Percentiles rank a stretch among this genome's conserved stretches.
Conservation (phyloP, 2,797 vertebrate genomes). For the Paratrypauchen microcephalus region DNA sequence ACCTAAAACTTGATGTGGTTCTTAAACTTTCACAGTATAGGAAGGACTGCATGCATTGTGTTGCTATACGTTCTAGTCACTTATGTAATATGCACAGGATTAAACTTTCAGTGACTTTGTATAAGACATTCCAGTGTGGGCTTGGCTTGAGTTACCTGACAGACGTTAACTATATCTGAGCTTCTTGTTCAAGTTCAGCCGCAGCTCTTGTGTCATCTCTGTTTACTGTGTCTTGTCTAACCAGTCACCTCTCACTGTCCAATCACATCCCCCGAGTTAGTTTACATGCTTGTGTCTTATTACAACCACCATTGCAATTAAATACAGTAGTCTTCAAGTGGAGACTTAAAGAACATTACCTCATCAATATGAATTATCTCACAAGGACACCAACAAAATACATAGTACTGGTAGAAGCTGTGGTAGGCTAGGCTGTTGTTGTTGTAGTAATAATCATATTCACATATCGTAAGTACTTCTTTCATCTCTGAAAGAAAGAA, state of each 20-base stretch:
- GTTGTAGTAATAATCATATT: neutral
- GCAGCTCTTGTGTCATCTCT: slow-evolving; percentile 14
- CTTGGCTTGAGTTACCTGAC: slow-evolving; percentile 9
- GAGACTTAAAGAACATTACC: slow-evolving; percentile 2
- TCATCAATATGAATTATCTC: neutral
- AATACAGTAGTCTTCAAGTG: slow-evolving; percentile 8
- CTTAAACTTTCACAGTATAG: neutral
- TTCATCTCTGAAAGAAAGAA: too few relatives aligned
- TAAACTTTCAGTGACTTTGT: slow-evolving; percentile 12
- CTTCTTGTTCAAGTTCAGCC: neutral
- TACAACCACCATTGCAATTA: slow-evolving; percentile 3
- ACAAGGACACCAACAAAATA: neutral
- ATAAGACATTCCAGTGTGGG: neutral
- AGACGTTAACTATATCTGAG: slow-evolving; percentile 10
- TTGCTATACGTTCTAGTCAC: neutral
- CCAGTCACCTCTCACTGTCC: slow-evolving; percentile 11
- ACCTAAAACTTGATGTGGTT: neutral
- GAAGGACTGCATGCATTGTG: neutral
- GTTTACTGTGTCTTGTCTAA: slow-evolving; percentile 15
- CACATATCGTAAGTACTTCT: too few relatives aligned
- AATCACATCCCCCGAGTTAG: slow-evolving; percentile 9
- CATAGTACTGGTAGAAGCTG: neutral
- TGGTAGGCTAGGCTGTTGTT: neutral
- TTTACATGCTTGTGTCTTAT: slow-evolving; percentile 10
- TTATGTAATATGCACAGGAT: slow-evolving; percentile 10